A percentile compares a stretch with the other conserved stretches of the same genome.
These are phyloP conservation scores for Philaenus spumarius DNA, from an alignment of 1,140 invertebrate genomes.

Conservation along the genomic window DNA sequence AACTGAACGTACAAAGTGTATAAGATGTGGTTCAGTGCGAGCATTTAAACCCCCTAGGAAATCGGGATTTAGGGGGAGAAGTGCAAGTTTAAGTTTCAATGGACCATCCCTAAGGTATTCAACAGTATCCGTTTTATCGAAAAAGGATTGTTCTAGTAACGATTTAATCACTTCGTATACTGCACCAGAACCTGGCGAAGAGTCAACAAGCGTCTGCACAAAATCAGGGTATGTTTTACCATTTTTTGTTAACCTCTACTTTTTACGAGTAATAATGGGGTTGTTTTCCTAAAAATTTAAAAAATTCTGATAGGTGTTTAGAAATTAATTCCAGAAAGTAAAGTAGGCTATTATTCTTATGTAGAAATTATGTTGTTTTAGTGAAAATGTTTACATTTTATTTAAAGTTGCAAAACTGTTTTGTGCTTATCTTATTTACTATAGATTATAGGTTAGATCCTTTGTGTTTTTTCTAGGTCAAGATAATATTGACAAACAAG, in stretches of 20 bases:
- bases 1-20: slow-evolving; percentile 68
- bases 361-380: too few relatives aligned
- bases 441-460: too few relatives aligned
- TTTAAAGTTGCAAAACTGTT: too few relatives aligned
- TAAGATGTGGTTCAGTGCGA: slow-evolving; percentile 56
- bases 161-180: not conserved
- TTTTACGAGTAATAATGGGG: not conserved
- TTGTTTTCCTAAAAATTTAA: too few relatives aligned
- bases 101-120: slow-evolving; percentile 12
- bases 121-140: not conserved
- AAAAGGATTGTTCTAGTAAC: slow-evolving; percentile 6
- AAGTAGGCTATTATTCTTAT: too few relatives aligned
- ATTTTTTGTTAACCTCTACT: slow-evolving; percentile 1
- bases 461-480: too few relatives aligned
- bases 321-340: too few relatives aligned
- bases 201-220: not conserved
- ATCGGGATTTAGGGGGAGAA: slow-evolving; percentile 18
- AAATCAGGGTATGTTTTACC: not conserved
- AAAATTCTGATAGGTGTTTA: too few relatives aligned
- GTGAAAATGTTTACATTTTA: too few relatives aligned
- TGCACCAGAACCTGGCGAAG: not conserved
- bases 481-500: too few relatives aligned
- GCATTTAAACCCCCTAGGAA: slow-evolving; percentile 20
- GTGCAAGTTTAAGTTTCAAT: slow-evolving; percentile 19
- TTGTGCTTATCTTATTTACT: too few relatives aligned